Conservation (phyloP, 1,140 invertebrate genomes). For the Reticulitermes speratus region DNA sequence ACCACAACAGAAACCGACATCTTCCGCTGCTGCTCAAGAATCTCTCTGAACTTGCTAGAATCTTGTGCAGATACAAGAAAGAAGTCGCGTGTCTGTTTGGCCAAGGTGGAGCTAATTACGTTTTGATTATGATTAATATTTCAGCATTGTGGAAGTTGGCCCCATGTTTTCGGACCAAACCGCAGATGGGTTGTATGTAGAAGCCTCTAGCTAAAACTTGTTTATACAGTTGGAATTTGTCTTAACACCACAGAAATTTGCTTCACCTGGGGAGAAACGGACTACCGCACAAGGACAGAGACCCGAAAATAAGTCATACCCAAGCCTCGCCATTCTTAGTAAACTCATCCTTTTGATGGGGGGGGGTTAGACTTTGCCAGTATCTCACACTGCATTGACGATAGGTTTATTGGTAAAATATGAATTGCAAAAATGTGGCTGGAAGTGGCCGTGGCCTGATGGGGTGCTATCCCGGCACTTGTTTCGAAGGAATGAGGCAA, state of each 20-base stretch:
- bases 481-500: too few relatives aligned
- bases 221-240: neutral
- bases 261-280: too few relatives aligned
- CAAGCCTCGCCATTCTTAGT: too few relatives aligned
- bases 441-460: too few relatives aligned
- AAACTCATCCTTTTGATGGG: too few relatives aligned
- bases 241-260: neutral
- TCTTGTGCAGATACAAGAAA: neutral
- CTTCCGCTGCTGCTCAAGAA: neutral
- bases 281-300: too few relatives aligned
- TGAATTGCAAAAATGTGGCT: too few relatives aligned
- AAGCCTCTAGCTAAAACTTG: neutral
- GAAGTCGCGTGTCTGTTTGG: neutral
- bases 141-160: neutral
- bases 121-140: conserved; percentile 11
- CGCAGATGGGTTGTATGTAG: neutral
- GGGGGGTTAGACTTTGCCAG: too few relatives aligned
- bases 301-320: too few relatives aligned
- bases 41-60: neutral
- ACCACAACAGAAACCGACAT: neutral
- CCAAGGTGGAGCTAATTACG: conserved; percentile 10
- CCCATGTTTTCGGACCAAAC: neutral
- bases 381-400: too few relatives aligned
- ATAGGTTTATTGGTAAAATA: too few relatives aligned
- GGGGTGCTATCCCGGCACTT: too few relatives aligned